Base-by-base conservation (phyloP, 2,797 vertebrate genomes). In the Pachyuromys duprasi region DNA sequence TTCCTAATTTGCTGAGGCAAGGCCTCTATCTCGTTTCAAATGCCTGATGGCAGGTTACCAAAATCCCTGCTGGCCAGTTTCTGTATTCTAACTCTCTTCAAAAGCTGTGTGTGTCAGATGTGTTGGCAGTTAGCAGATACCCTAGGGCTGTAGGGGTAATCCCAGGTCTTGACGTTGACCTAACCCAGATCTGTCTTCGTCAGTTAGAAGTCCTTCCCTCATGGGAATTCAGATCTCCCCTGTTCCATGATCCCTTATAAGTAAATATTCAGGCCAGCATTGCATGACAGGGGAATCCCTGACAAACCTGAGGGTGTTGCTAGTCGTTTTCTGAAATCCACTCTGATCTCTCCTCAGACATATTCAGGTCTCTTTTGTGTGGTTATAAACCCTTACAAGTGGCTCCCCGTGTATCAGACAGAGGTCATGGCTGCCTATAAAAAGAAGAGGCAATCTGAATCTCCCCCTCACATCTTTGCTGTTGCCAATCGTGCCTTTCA, bases 341-440 rank as follows among this genome's bases (percentile, higher is more conserved):
- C 89, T 93, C 67, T 94, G 70, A 94, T 97, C 60, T 45, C 93
- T 31, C 24, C 4, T 95, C 67, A 98, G 98, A 99, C 98, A 1
- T 99, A 98, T 83, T 98, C 97, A 0, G 98, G 98, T 36, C 98
- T 99, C 86, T 99, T 98, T 97, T 99, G 98, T 0, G 98, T 99
- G 93, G 98, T 98, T 93, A 97, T 98, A 96, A 99, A 98, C 78
- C 98, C 98, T 87, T 98, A 98, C 95, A 99, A 99, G 96, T 97
- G 96, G 96, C 93, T 99, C 92, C 98, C 98, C 15, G 98, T 98
- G n/a, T 98, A 98, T 96, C 98, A 99, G 70, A 0, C 98, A 0
- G 98, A 98, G 94, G 98, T 98, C 0, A 95, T 98, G 13, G 95
- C 97, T 1, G 98, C 98, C 0, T 98, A 98, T 96, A 98, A 98